phyloP scores from a whole-genome alignment of 2,113 vertebrate genomes.

The Psophia crepitans region DNA sequence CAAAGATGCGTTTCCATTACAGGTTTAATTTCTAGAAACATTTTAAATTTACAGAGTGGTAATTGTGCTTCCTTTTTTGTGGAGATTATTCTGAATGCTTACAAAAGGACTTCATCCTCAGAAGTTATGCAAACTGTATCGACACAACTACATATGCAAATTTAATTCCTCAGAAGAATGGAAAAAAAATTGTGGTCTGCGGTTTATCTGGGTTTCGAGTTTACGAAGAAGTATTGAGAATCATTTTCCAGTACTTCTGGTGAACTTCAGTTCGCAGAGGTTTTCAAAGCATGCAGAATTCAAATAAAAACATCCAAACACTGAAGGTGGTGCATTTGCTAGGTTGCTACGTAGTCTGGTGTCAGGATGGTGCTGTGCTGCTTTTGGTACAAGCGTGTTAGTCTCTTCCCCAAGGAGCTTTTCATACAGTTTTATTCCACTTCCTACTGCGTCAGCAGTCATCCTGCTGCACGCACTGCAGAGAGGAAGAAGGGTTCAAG shows the following conservation, averaged over 20 bases:
- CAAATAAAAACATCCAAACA: not conserved
- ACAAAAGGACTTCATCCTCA: not conserved
- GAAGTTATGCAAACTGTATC: constrained; percentile 43
- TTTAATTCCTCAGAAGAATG: constrained; percentile 68
- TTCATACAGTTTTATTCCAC: not conserved
- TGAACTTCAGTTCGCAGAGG: not conserved
- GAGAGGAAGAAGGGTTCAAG: not conserved
- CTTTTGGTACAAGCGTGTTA: fast-evolving
- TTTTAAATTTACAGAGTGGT: not conserved
- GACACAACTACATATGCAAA: constrained; percentile 62
- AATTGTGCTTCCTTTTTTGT: not conserved
- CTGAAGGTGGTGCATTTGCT: fast-evolving
- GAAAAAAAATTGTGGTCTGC: constrained; percentile 76
- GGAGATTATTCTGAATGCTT: not conserved
- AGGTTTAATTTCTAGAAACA: not conserved
- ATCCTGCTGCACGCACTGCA: fast-evolving
- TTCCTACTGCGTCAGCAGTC: not conserved
- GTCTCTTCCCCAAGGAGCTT: not conserved
- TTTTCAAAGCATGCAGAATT: not conserved
- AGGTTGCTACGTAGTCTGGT: fast-evolving
- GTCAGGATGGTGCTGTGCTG: fast-evolving
- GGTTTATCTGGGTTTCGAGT: constrained; percentile 75
- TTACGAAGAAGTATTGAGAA: constrained; percentile 49
- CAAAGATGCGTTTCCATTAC: not conserved
- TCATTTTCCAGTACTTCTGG: constrained; percentile 30